phyloP scores from a whole-genome alignment of 2,888 invertebrate species.

The Stictocephala bisonia region DNA sequence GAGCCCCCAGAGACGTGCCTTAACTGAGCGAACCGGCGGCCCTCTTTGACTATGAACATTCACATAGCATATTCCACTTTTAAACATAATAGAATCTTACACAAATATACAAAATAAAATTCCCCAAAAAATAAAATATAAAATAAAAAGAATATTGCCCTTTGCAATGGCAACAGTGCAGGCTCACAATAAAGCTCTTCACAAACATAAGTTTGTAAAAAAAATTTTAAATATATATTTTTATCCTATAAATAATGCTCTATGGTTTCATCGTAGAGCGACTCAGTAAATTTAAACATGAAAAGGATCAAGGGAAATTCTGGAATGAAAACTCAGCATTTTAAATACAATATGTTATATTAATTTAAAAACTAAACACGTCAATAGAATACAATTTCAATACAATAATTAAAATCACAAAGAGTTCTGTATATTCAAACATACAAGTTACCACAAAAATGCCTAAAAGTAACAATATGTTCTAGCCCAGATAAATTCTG shows the following conservation, averaged over 20 bases:
- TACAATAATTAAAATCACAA: constrained; percentile 25
- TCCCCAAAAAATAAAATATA: no score
- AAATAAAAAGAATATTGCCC: no score
- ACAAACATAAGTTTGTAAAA: no score
- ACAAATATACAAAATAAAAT: no score
- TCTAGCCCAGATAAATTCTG: constrained; percentile 27
- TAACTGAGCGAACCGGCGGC: no score
- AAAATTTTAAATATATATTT: constrained; percentile 9
- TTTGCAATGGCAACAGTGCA: no score
- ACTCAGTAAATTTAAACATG: constrained; percentile 17
- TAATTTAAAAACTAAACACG: constrained; percentile 20
- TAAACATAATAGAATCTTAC: no score
- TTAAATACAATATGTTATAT: constrained; percentile 16
- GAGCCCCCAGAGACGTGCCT: no score
- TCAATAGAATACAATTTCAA: constrained; percentile 23
- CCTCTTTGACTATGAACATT: no score
- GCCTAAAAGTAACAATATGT: constrained; percentile 24
- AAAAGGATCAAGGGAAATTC: constrained; percentile 13
- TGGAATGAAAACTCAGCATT: constrained; percentile 13
- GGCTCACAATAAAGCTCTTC: no score
- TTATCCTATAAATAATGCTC: no score
- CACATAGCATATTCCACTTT: no score
- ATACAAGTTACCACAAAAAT: constrained; percentile 32
- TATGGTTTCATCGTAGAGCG: constrained; percentile 4
- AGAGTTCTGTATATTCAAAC: constrained; percentile 24